These are phyloP conservation scores for Gallinago paraguaiae DNA, from an alignment of 2,113 vertebrate species.

Conservation along the genomic window DNA sequence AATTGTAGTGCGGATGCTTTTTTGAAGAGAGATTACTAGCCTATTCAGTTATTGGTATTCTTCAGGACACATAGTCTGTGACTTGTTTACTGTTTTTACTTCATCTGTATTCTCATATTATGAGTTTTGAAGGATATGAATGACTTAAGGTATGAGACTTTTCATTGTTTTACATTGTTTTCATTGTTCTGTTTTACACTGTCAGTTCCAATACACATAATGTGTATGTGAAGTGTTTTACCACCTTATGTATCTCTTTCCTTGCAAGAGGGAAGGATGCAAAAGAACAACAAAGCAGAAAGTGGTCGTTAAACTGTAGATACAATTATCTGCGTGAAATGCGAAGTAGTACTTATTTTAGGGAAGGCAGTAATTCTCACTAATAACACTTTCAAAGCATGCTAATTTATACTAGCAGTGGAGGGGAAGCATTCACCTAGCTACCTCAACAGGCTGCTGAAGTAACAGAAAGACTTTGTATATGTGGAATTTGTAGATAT, in stretches of 20 bases:
- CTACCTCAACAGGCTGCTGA: background rate
- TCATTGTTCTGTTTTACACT: background rate
- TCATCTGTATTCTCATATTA: background rate
- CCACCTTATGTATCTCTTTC: background rate
- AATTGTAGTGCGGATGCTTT: background rate
- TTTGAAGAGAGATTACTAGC: background rate
- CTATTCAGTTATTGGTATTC: background rate
- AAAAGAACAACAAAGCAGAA: background rate
- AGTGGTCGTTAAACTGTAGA: background rate
- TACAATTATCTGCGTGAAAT: background rate
- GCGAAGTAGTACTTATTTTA: background rate
- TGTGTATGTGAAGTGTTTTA: background rate
- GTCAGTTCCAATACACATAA: background rate
- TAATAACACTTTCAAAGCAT: background rate
- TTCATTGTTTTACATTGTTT: background rate
- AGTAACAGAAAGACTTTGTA: background rate
- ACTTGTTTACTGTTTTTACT: background rate
- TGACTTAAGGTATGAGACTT: background rate
- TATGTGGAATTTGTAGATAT: background rate
- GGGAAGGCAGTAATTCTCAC: background rate
- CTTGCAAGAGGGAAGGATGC: background rate
- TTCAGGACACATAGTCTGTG: background rate
- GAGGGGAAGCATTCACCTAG: background rate
- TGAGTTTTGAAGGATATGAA: background rate
- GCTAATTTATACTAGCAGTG: background rate